Percentiles rank a stretch among this genome's conserved stretches.
Evolutionary conservation across 2,113 vertebrate species (phyloP).

Genomic region (Zosterops pallidus): DNA sequence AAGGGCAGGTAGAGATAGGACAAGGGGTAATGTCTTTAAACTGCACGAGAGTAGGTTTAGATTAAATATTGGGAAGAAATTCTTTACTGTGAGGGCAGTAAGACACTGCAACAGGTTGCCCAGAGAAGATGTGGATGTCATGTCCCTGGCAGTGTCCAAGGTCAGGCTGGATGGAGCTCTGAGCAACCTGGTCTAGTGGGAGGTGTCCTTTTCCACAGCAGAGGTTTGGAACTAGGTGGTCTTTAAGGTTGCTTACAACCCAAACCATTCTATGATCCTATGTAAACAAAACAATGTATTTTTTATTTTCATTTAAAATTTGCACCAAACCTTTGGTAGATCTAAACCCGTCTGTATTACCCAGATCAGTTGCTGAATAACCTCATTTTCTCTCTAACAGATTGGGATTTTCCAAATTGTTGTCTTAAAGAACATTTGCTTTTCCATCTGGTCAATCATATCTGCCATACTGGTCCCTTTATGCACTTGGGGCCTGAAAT

Average conservation of each 20-base stretch:
- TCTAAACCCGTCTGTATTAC: background rate
- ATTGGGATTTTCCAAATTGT: background rate
- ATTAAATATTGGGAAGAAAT: background rate
- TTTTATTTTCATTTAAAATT: background rate
- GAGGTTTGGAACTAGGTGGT: background rate
- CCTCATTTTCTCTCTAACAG: background rate
- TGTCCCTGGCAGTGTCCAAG: background rate
- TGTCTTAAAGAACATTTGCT: background rate
- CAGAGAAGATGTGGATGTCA: background rate
- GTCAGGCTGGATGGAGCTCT: background rate
- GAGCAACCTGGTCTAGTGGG: background rate
- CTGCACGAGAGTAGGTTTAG: background rate
- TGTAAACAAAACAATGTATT: background rate
- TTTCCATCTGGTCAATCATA: background rate
- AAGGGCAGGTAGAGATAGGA: background rate
- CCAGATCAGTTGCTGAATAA: background rate
- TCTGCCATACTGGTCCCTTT: background rate
- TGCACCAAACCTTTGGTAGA: background rate
- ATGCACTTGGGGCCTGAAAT: fast-evolving
- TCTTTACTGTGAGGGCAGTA: background rate
- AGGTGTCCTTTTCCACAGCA: background rate
- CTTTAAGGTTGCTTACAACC: background rate
- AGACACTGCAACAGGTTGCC: background rate
- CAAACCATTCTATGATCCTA: background rate
- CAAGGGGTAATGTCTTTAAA: background rate